A percentile compares a stretch with the other conserved stretches of the same genome.
Evolutionary conservation across 2,113 vertebrate species (phyloP).

Genomic region (Poeciliopsis retropinna): DNA sequence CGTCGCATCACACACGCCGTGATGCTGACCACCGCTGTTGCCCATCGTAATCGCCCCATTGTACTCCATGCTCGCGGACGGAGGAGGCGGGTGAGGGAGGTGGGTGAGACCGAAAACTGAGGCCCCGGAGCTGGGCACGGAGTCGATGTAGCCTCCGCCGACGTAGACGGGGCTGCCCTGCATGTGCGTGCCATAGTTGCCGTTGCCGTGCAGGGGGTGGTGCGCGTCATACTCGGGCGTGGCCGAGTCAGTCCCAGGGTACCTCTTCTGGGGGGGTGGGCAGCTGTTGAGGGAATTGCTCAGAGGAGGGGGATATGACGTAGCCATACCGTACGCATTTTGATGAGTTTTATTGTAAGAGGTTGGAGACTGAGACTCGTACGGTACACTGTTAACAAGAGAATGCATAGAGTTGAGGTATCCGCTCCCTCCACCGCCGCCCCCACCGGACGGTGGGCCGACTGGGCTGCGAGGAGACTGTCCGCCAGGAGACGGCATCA

Average conservation of each 20-base stretch:
- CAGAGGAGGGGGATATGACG: constrained; percentile 89
- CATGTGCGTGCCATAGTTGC: constrained; percentile 93
- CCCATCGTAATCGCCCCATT: constrained; percentile 90
- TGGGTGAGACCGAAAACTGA: constrained; percentile 95
- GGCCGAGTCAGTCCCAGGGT: constrained; percentile 86
- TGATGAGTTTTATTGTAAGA: constrained; percentile 93
- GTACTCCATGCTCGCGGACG: constrained; percentile 93
- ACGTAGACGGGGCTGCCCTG: constrained; percentile 97
- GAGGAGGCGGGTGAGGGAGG: constrained; percentile 88
- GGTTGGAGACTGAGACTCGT: constrained; percentile 92
- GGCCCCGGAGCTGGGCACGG: constrained; percentile 89
- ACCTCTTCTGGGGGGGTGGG: constrained; percentile 93
- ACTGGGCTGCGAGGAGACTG: constrained; percentile 94
- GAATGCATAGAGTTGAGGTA: constrained; percentile 98
- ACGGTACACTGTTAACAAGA: constrained; percentile 93
- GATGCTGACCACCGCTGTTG: constrained; percentile 87
- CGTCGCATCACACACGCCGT: constrained; percentile 92
- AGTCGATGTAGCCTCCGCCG: constrained; percentile 94
- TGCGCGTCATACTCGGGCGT: constrained; percentile 94
- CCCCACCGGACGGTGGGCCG: constrained; percentile 83
- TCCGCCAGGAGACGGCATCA: constrained; percentile 95
- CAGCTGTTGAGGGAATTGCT: constrained; percentile 90
- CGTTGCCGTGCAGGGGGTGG: constrained; percentile 91
- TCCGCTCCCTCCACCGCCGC: constrained; percentile 80
- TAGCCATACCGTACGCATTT: constrained; percentile 89